A percentile compares a stretch with the other conserved stretches of the same genome.
phyloP scores from a whole-genome alignment of 2,113 vertebrate species.

The Acrocephalus arundinaceus region DNA sequence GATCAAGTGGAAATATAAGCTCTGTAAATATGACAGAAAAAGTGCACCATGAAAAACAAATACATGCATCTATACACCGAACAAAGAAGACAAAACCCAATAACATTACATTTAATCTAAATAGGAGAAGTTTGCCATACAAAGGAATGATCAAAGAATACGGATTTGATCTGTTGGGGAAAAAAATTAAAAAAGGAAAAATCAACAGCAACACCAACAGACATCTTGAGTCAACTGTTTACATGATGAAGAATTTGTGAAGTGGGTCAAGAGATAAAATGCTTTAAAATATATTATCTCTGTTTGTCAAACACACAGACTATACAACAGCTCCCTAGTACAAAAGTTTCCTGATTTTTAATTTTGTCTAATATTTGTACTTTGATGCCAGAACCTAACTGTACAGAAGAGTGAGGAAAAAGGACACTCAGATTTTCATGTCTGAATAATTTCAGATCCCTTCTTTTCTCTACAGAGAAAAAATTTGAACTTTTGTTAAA shows the following conservation, averaged over 20 bases:
- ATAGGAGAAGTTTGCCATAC: neutral
- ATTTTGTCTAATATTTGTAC: neutral
- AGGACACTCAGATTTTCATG: neutral
- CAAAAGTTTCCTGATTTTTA: neutral
- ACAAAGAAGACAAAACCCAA: neutral
- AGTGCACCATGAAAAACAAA: neutral
- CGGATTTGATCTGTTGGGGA: neutral
- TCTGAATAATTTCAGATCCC: neutral
- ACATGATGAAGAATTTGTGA: neutral
- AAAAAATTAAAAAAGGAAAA: neutral
- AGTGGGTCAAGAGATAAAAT: fast-evolving
- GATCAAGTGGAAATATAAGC: neutral
- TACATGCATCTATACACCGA: neutral
- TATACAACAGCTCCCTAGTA: neutral
- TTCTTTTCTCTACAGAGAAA: neutral
- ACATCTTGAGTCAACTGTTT: neutral
- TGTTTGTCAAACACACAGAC: neutral
- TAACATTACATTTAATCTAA: neutral
- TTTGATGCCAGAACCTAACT: neutral
- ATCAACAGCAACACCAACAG: neutral
- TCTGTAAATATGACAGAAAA: neutral
- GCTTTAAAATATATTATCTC: neutral
- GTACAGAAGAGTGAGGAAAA: neutral
- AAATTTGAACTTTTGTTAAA: neutral
- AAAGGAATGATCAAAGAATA: neutral